Evolutionary conservation across 2,888 invertebrate species (phyloP).

Genomic region (Ormyrus nitidulus): DNA sequence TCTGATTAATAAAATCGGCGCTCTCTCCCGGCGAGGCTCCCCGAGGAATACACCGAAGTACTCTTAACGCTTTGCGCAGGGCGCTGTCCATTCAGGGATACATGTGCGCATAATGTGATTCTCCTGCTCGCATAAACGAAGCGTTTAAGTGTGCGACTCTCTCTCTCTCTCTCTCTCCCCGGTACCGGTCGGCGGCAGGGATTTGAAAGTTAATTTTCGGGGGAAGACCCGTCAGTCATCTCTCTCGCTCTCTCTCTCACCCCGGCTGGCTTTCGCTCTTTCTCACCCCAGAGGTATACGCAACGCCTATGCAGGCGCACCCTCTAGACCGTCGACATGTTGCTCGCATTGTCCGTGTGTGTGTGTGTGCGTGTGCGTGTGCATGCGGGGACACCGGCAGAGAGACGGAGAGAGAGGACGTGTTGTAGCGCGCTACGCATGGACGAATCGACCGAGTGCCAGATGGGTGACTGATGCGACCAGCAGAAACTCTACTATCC

Average conservation of each 20-base stretch:
- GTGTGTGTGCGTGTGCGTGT: slow-evolving; percentile 20
- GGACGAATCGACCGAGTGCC: slow-evolving; percentile 71
- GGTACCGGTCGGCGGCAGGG: slow-evolving; percentile 55
- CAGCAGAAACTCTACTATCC: slow-evolving; percentile 48
- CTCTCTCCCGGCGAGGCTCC: slow-evolving; percentile 35
- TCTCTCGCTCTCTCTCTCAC: slow-evolving; percentile 39
- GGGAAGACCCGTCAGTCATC: slow-evolving; percentile 66
- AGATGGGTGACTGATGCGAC: slow-evolving; percentile 76
- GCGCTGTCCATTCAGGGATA: neutral
- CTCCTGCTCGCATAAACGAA: slow-evolving; percentile 58
- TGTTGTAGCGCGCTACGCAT: slow-evolving; percentile 70
- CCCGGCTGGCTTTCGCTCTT: slow-evolving; percentile 45
- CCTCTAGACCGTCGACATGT: slow-evolving; percentile 66
- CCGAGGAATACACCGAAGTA: slow-evolving; percentile 42
- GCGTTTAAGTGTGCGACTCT: slow-evolving; percentile 60
- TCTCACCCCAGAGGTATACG: slow-evolving; percentile 55
- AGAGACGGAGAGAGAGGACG: slow-evolving; percentile 48
- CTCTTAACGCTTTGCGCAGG: slow-evolving; percentile 32
- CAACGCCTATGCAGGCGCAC: slow-evolving; percentile 45
- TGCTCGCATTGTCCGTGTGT: slow-evolving; percentile 71
- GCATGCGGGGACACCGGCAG: slow-evolving; percentile 22
- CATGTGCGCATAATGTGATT: slow-evolving; percentile 2
- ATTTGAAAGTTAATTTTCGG: slow-evolving; percentile 67
- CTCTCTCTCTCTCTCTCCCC: slow-evolving; percentile 2
- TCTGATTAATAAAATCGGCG: slow-evolving; percentile 54